Base-by-base conservation (phyloP, 2,113 vertebrate species). In the Salvator merianae region DNA sequence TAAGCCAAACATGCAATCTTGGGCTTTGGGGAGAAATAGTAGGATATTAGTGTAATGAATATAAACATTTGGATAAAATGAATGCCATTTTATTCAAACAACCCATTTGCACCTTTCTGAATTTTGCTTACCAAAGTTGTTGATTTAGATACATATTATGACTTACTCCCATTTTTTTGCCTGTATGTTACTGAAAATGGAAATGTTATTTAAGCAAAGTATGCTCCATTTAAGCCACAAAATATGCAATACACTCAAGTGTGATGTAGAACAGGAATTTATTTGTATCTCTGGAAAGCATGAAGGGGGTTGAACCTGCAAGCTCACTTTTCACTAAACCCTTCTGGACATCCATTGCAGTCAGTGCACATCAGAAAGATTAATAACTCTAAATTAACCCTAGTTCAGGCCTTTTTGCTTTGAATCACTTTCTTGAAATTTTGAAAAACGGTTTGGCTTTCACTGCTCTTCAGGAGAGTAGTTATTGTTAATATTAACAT, bases 401-500 rank as follows among this genome's bases (percentile, higher is more conserved):
- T 59, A 84, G 55, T 38, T 8, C 32, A 3, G 36, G 1, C 79
- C 77, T 20, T 81, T 86, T 47, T 83, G 32, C 47, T 91, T 89
- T 92, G 50, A 32, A 9, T 28, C 70, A 22, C 2, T 68, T 86
- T 6, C 3, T 32, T 22, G 36, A 84, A 74, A 76, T 0, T 85
- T 88, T 88, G 92, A 94, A 88, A 63, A 75, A 63, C 79, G 32
- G 10, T 77, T 63, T 0, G 62, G 81, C 94, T 92, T 79, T 24
- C 20, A 86, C 84, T 87, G 55, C 55, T 80, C 66, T 68, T 92
- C 86, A 89, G 66, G 79, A 88, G 72, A 88, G 59, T 81, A 94
- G 91, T 90, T 94, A 90, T 83, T 80, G 91, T 94, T 94, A 88
- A 90, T 91, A 89, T 91, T 81, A 88, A 73, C 20, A 59, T 18